Percentiles rank a stretch among this genome's conserved stretches.
Conservation (phyloP, 2,797 vertebrate genomes). For the Micromesistius poutassou region DNA sequence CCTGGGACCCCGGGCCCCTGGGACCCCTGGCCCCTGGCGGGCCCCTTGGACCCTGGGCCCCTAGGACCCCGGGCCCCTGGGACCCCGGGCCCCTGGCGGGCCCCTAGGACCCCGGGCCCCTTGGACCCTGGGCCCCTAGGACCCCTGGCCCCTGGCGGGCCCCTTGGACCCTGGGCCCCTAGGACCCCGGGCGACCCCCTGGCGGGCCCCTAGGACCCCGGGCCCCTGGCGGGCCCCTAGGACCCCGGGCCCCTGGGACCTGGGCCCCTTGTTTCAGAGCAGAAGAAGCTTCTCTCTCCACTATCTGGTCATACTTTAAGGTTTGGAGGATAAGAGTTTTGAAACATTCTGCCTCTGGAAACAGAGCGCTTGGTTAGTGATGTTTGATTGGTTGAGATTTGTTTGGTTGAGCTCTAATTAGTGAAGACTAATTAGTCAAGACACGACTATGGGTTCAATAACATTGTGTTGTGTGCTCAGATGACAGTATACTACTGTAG, state of each 20-base stretch:
- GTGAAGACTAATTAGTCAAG: background rate
- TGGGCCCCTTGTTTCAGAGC: background rate
- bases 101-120: no score
- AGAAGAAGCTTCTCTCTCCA: background rate
- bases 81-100: no score
- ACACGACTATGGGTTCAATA: background rate
- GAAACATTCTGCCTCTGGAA: background rate
- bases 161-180: no score
- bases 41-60: no score
- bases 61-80: background rate
- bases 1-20: no score
- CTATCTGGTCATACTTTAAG: background rate
- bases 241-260: no score
- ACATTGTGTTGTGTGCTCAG: background rate
- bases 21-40: no score
- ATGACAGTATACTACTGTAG: background rate
- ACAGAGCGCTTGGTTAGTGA: background rate
- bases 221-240: no score
- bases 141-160: no score
- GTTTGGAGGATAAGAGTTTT: background rate
- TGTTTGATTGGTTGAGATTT: background rate
- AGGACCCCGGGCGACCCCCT: no score
- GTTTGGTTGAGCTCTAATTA: background rate
- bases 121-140: background rate
- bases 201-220: no score